phyloP scores from a whole-genome alignment of 35 echinoderm and acorn worm genomes.

The Lytechinus pictus region DNA sequence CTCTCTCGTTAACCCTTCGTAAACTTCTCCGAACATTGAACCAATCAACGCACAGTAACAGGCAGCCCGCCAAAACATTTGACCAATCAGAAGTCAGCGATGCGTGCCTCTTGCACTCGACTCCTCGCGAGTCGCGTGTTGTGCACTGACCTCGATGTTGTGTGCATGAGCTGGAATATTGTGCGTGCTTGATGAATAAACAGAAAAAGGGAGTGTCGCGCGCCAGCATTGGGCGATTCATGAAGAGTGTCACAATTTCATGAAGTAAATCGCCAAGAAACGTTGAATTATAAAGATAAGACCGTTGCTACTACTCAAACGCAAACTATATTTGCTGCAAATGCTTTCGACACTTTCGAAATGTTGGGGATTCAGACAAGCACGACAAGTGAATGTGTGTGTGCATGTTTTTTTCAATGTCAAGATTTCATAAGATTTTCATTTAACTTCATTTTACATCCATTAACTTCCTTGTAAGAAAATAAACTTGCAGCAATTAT shows the following conservation, averaged over 20 bases:
- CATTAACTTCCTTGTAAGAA: too few relatives aligned
- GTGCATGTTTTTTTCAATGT: too few relatives aligned
- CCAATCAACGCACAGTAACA: neutral
- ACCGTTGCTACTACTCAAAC: neutral
- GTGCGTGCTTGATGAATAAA: too few relatives aligned
- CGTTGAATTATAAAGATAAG: too few relatives aligned
- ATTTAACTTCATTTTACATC: too few relatives aligned
- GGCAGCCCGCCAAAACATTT: slow-evolving; percentile 43
- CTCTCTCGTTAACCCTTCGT: too few relatives aligned
- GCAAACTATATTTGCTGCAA: neutral
- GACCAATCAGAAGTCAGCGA: neutral
- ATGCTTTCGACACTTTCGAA: neutral
- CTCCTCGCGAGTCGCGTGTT: neutral
- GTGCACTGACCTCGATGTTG: neutral
- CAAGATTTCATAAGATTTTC: too few relatives aligned
- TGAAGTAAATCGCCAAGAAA: neutral
- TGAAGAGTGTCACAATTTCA: neutral
- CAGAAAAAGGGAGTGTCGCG: neutral
- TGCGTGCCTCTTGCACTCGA: neutral
- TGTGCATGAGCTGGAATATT: neutral
- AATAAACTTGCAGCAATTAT: too few relatives aligned
- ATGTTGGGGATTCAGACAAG: neutral
- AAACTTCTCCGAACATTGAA: neutral
- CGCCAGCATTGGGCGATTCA: neutral
- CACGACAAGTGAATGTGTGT: too few relatives aligned